phyloP scores from a whole-genome alignment of 53 echinoderm and acorn worm species.

The Astropecten irregularis region DNA sequence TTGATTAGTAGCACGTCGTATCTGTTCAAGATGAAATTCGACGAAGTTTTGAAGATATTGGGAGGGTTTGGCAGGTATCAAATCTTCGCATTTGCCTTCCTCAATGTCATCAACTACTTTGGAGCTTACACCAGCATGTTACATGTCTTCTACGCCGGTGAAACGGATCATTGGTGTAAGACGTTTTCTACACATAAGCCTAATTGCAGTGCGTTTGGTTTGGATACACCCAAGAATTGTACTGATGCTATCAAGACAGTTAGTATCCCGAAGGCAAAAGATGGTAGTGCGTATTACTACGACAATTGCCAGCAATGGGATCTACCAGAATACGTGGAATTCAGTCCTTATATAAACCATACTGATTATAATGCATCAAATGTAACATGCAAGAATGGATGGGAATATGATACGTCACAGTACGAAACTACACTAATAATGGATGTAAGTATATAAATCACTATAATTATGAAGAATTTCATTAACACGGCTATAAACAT shows the following conservation, averaged over 20 bases:
- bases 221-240: slow-evolving; percentile 1
- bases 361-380: slow-evolving; percentile 33
- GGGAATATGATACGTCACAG: slow-evolving; percentile 66
- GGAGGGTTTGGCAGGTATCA: slow-evolving; percentile 82
- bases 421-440: slow-evolving; percentile 66
- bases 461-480: too few species aligned
- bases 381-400: slow-evolving; percentile 53
- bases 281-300: not conserved
- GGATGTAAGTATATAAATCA: slow-evolving; percentile 60
- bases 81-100: slow-evolving; percentile 49
- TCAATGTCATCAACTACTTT: slow-evolving; percentile 55
- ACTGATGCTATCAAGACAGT: slow-evolving; percentile 26
- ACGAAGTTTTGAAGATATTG: slow-evolving; percentile 55
- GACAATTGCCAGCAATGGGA: slow-evolving; percentile 34
- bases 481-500: too few species aligned
- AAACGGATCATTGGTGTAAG: slow-evolving; percentile 77
- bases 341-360: slow-evolving; percentile 19
- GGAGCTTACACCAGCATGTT: slow-evolving; percentile 59
- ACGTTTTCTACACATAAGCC: slow-evolving; percentile 1
- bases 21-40: slow-evolving; percentile 73
- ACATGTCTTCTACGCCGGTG: slow-evolving; percentile 76
- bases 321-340: not conserved
- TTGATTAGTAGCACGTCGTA: too few species aligned
- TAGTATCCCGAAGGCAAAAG: slow-evolving; percentile 19
- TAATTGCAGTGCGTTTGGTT: slow-evolving; percentile 29